Evolutionary conservation across 2,888 invertebrate genomes (phyloP), one percentile per base, ranked within the genome.

Genomic region (Diaphora mendica): DNA sequence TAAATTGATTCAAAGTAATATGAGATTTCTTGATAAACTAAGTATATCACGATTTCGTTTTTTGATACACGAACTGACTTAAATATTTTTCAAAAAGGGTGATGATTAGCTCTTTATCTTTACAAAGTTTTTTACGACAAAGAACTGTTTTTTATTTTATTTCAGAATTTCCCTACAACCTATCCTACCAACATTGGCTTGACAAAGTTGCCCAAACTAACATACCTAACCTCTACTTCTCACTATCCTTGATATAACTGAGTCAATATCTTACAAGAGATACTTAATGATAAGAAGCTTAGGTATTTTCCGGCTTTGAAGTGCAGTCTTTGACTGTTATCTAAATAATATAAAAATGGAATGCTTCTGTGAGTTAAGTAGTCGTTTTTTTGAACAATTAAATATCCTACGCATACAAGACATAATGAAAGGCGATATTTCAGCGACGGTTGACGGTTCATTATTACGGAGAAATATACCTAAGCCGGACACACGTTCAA

Each of bases 1-100:
- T 74, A 71, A 75, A 70, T 70, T 71, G 66, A 62, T 44, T 70
- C 39, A 68, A 82, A 71, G 39, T 65, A 71, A 71, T 62, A 70
- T 39, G 30, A 64, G 68, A 30, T 39, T 71, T 35, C 33, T 65
- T 48, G 30, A 35, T 42, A 33, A 2, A 33, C 4, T n/a, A n/a
- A n/a, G n/a, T n/a, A n/a, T n/a, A n/a, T n/a, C n/a, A n/a, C n/a
- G n/a, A n/a, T n/a, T n/a, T n/a, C 30, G 66, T 20, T 42, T 23
- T 48, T 67, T 33, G 20, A 20, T 64, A 64, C 5, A 30, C 4
- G 4, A 48, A 5, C 44, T 48, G 1, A n/a, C n/a, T n/a, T n/a
- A n/a, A n/a, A n/a, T n/a, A n/a, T n/a, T n/a, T n/a, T n/a, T n/a
- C n/a, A n/a, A n/a, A n/a, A n/a, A n/a, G n/a, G n/a, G n/a, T n/a